Evolutionary conservation across 1,140 invertebrate species (phyloP), one percentile per base, ranked within the genome.

Genomic region (Drosophila sproati): DNA sequence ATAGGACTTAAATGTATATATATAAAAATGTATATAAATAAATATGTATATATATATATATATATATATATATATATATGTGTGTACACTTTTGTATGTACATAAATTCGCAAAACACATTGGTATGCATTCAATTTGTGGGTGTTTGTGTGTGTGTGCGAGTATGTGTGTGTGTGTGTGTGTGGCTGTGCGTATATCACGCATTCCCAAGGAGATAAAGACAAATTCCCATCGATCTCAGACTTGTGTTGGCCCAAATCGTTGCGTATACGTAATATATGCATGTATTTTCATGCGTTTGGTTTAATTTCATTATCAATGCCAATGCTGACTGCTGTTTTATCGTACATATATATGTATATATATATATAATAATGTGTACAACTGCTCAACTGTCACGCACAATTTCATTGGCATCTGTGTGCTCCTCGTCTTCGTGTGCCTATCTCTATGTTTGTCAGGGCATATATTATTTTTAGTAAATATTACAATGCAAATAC

Each of bases 281-380:
- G 32, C 56, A 68, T 76, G 67, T 52, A 43, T 59, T 59, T 57
- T 66, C 70, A 64, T 56, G n/a, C 35, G 68, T 74, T 64, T 69
- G 73, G 59, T 51, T 70, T 52, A 74, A 74, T 81, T 86, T 86
- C 82, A 82, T 75, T 87, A 87, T 87, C 82, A 82, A 85, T 85
- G 74, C 59, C 78, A 86, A 74, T 78, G 78, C 34, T 59, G 57
- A 41, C 37, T 55, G 51, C 52, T 12, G 12, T 29, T 12, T 37
- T 39, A 45, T 3, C 47, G 31, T 20, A 28, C 1, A 6, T 41
- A 31, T 43, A 31, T 43, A 7, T 43, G 39, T 34, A 31, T 37
- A 10, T 48, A 2, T 41, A 3, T 37, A 3, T 61, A 10, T 43
- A 10, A 37, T 31, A 47, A 2, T 66, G 28, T 66, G 6, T 66